Evolutionary conservation across 2,797 vertebrate genomes (phyloP), one percentile per base, ranked within the genome.

Genomic region (Oryzias sinensis): DNA sequence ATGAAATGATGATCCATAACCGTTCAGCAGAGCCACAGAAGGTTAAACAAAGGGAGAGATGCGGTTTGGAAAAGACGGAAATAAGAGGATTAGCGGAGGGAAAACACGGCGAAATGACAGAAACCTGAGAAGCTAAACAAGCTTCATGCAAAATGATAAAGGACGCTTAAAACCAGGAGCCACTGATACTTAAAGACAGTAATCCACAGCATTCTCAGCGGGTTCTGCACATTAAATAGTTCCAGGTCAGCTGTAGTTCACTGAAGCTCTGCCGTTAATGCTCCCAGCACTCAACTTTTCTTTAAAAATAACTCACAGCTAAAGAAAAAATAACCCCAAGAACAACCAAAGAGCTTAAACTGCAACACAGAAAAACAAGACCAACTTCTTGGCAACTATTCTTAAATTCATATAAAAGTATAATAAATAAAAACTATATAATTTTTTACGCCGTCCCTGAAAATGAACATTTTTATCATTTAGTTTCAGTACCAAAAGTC

Each of bases 71-170:
- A 64, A 65, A 53, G 59, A 62, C 53, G 14, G 18, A 63, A 63
- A 15, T 64, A 64, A 76, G 72, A 53, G 58, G 53, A 80, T 65
- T 76, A 79, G 50, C 67, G 65, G 24, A 62, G 51, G 65, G 65
- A 56, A 61, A 73, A 41, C 45, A 48, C 62, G 53, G 41, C 50
- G 48, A 63, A 55, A 53, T 5, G 5, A 49, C 17, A 6, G 59
- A 15, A 50, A 67, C 57, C 72, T 57, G 59, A 65, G 66, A 56
- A 37, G 59, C 51, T 46, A 27, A 65, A 54, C 2, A 8, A 52
- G 49, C 49, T 9, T 44, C 2, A 1, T 5, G 13, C 33, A 40
- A 22, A 62, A 60, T 20, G 2, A 48, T 25, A 56, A 68, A 43
- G 45, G 50, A 27, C 0, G 1, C 29, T 63, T 4, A 42, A 37